Base-by-base conservation (phyloP, 2,888 invertebrate species). In the Tetropium fuscum region DNA sequence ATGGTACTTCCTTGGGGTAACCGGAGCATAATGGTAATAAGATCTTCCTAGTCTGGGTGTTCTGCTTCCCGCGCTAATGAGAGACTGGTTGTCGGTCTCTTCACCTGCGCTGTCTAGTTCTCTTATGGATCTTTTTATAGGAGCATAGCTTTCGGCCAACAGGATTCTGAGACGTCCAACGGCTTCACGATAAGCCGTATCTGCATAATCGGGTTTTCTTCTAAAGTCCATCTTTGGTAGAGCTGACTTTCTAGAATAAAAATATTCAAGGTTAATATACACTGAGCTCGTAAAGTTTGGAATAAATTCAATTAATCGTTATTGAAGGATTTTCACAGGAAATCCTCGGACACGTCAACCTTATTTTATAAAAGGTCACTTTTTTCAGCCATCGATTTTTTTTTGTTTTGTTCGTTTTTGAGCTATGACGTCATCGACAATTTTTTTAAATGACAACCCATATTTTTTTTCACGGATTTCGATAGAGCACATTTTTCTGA, bases 121-220 rank as follows among this genome's bases (percentile, higher is more conserved):
- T 63, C 82, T 81, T 13, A 78, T 71, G 58, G 84, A 82, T 60
- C 91, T 86, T 57, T 74, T 78, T 4, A 76, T 60, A 7, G 80
- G 80, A 19, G 88, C 85, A 74, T 91, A 92, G 63, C 91, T 91
- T 68, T 93, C 93, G 0, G 91, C 90, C 60, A 94, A 79, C 65
- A 93, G 86, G 73, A 91, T 88, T 78, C 92, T 87, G 45, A 94
- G 81, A 61, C 93, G 89, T 0, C 90, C 89, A 2, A 94, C 93
- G 8, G 94, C 94, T 79, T 94, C 94, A 68, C 91, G 89, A 75
- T 94, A 93, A 3, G 93, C 93, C 71, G 90, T 85, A 77, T 94
- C 94, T 0, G 93, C 93, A 71, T 93, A 93, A 81, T 94, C 92
- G 47, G 90, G 88, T 43, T 88, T 84, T 70, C 86, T 84, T 64